These are phyloP conservation scores for Synchiropus splendidus DNA, from an alignment of 2,113 vertebrate species.

Conservation along the genomic window DNA sequence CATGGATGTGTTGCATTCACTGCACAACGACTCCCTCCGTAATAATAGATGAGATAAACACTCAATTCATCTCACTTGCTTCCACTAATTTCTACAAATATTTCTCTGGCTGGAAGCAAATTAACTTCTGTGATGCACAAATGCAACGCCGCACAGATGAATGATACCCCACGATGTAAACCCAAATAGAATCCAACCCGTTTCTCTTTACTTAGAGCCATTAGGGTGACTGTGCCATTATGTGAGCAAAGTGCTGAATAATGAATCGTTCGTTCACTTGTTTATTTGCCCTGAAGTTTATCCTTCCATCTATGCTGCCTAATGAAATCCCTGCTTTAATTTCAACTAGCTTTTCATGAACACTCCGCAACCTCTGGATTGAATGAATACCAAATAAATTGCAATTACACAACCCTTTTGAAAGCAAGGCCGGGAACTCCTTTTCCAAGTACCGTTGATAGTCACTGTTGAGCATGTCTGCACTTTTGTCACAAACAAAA, in stretches of 20 bases:
- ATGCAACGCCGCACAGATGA: slow-evolving; percentile 36
- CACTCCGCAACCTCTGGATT: slow-evolving; percentile 34
- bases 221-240: slow-evolving; percentile 49
- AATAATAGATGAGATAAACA: too few species aligned
- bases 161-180: slow-evolving; percentile 28
- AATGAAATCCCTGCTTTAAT: slow-evolving; percentile 50
- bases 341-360: slow-evolving; percentile 23
- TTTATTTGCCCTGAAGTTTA: slow-evolving; percentile 59
- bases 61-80: too few species aligned
- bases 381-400: slow-evolving; percentile 46
- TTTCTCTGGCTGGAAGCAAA: slow-evolving; percentile 52
- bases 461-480: slow-evolving; percentile 5
- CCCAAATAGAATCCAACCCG: slow-evolving; percentile 31
- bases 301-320: slow-evolving; percentile 19
- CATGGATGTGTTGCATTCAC: too few species aligned
- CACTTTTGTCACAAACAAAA: too few species aligned
- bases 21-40: too few species aligned
- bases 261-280: slow-evolving; percentile 59
- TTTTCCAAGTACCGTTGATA: slow-evolving; percentile 11
- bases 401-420: slow-evolving; percentile 18
- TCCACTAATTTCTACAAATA: slow-evolving; percentile 54
- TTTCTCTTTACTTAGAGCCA: slow-evolving; percentile 52
- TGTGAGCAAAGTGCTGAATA: slow-evolving; percentile 61
- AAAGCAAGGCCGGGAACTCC: slow-evolving; percentile 36
- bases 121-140: slow-evolving; percentile 35